phyloP scores from a whole-genome alignment of 2,113 vertebrate species.

The Scolopax mira region DNA sequence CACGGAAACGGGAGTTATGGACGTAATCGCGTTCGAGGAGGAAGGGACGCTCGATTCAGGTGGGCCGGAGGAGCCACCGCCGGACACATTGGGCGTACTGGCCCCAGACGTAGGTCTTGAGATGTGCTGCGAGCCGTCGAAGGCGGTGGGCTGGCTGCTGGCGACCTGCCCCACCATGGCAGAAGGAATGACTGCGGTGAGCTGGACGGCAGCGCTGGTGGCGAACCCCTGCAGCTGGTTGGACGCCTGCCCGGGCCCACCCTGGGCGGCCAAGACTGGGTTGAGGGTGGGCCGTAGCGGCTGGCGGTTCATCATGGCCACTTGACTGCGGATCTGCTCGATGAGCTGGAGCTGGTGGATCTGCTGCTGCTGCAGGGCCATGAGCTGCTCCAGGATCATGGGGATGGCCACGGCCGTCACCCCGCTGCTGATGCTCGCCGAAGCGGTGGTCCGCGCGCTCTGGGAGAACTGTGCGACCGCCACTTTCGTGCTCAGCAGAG shows the following conservation, averaged over 20 bases:
- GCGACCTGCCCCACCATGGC: slow-evolving; percentile 73
- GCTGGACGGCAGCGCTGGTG: slow-evolving; percentile 82
- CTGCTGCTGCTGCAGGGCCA: slow-evolving; percentile 97
- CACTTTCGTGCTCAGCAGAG: slow-evolving; percentile 94
- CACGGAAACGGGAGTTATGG: slow-evolving; percentile 75
- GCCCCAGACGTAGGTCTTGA: slow-evolving; percentile 80
- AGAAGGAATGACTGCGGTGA: slow-evolving; percentile 80
- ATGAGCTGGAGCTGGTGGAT: slow-evolving; percentile 98
- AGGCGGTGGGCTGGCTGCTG: slow-evolving; percentile 72
- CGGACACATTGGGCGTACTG: slow-evolving; percentile 75
- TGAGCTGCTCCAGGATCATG: slow-evolving; percentile 95
- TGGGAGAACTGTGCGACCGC: slow-evolving; percentile 98
- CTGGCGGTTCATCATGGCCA: slow-evolving; percentile 93
- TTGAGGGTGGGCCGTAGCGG: slow-evolving; percentile 79
- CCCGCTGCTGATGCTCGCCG: slow-evolving; percentile 53
- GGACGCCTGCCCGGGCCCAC: slow-evolving; percentile 72
- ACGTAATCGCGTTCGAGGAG: slow-evolving; percentile 70
- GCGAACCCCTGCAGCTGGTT: slow-evolving; percentile 88
- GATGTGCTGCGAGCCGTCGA: slow-evolving; percentile 80
- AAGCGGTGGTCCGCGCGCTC: slow-evolving; percentile 74
- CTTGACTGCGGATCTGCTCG: slow-evolving; percentile 97
- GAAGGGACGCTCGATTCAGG: slow-evolving; percentile 73
- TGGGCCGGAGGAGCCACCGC: slow-evolving; percentile 70
- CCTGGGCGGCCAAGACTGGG: slow-evolving; percentile 71
- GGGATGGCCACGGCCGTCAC: slow-evolving; percentile 90